Evolutionary conservation across 2,797 vertebrate species (phyloP).

Genomic region (Pangasius sanitwongsei): DNA sequence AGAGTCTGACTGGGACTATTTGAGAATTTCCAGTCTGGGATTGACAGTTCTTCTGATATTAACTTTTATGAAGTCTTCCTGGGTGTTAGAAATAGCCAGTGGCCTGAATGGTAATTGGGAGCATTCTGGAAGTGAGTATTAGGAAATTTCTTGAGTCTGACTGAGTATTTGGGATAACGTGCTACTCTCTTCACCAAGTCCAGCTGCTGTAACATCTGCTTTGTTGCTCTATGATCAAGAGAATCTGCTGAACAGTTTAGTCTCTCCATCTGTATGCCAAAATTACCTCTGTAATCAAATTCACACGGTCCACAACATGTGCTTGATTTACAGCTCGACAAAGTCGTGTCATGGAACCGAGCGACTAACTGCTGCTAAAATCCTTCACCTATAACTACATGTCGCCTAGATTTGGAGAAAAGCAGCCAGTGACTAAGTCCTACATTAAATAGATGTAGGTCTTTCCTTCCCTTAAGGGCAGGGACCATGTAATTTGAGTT

Average conservation of each 20-base stretch:
- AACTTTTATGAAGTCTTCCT: background rate
- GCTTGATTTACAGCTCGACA: slow-evolving; percentile 15
- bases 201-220: slow-evolving; percentile 27
- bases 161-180: background rate
- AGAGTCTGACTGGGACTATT: background rate
- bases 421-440: background rate
- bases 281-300: slow-evolving; percentile 12
- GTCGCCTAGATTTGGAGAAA: background rate
- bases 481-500: background rate
- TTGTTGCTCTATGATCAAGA: slow-evolving; percentile 22
- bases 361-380: slow-evolving; percentile 13
- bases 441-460: background rate
- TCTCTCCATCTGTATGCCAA: slow-evolving; percentile 4
- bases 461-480: background rate
- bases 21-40: background rate
- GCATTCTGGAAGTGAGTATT: background rate
- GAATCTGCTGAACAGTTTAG: slow-evolving; percentile 12
- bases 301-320: background rate
- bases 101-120: background rate
- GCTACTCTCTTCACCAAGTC: background rate
- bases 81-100: background rate
- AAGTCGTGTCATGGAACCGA: background rate
- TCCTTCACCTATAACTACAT: background rate
- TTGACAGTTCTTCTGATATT: background rate
- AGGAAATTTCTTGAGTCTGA: background rate